Percentiles rank a stretch among this genome's conserved stretches.
Conservation (phyloP, 2,797 vertebrate genomes). For the Lepilemur septentrionalis region DNA sequence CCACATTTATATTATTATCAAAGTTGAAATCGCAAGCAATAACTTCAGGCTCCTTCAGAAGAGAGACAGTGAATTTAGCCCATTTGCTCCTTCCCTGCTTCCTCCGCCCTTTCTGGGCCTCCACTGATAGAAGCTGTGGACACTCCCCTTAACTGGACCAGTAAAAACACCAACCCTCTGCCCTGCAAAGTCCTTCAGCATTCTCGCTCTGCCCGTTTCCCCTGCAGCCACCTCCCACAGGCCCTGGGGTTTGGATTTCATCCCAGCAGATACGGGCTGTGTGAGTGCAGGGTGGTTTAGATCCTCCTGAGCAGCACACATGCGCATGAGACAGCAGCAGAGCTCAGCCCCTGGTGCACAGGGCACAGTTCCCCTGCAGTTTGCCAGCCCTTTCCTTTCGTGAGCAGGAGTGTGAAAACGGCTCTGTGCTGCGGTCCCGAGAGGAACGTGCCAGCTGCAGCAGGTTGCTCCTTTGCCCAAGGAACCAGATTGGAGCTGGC, state of each 20-base stretch:
- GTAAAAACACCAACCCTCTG: not conserved
- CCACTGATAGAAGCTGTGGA: no score
- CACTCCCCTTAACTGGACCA: not conserved
- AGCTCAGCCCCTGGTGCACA: not conserved
- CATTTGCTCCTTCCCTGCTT: not conserved
- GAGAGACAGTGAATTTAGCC: not conserved
- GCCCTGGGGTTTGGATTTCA: not conserved
- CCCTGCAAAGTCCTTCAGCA: not conserved
- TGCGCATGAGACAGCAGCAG: not conserved
- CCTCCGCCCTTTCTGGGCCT: not conserved
- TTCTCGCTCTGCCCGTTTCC: not conserved
- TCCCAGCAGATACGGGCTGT: not conserved
- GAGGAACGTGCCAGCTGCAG: not conserved
- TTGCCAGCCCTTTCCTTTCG: not conserved
- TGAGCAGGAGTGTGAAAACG: fast-evolving
- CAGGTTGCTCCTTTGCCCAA: not conserved
- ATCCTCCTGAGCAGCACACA: no score
- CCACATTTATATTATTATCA: slow-evolving; percentile 27
- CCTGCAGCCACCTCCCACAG: no score
- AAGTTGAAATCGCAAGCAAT: slow-evolving; percentile 16
- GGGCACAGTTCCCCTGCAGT: not conserved
- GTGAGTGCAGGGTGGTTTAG: not conserved
- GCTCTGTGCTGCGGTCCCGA: fast-evolving
- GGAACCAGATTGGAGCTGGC: not conserved
- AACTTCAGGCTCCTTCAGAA: not conserved